Conservation (phyloP, 2,797 vertebrate species). For the Alectoris magna region DNA sequence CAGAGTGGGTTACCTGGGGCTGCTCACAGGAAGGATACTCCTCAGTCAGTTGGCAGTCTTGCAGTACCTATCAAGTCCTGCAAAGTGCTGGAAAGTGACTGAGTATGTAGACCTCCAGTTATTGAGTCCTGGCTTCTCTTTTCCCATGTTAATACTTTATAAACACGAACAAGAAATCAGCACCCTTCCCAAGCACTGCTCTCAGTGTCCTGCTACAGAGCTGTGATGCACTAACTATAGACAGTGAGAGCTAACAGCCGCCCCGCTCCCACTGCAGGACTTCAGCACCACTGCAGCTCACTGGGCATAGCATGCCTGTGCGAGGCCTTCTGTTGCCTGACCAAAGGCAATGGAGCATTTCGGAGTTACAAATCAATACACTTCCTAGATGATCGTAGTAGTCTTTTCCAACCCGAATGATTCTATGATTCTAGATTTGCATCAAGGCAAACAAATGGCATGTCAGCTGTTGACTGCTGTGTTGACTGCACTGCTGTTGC, state of each 20-base stretch:
- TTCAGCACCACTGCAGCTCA: not conserved
- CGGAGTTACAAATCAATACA: not conserved
- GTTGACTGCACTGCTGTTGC: not conserved
- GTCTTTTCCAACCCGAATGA: no score
- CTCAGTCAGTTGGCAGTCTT: not conserved
- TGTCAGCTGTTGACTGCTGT: not conserved
- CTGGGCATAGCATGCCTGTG: not conserved
- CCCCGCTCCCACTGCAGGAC: not conserved
- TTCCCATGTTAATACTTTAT: not conserved
- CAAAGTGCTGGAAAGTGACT: not conserved
- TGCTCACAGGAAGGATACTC: not conserved
- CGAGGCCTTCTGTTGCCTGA: not conserved
- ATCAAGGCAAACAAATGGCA: not conserved
- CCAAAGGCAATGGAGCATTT: not conserved
- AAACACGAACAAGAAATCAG: not conserved
- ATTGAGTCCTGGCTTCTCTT: not conserved
- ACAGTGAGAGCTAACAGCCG: rapidly evolving
- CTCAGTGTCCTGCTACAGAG: not conserved
- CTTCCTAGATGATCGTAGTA: not conserved
- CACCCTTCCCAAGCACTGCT: not conserved
- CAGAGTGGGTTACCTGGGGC: not conserved
- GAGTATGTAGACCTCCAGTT: not conserved
- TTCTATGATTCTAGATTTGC: not conserved
- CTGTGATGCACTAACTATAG: rapidly evolving
- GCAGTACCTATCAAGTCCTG: not conserved